Percentiles rank a stretch among this genome's conserved stretches.
Evolutionary conservation across 1,140 invertebrate species (phyloP).

Genomic region (Limonius californicus): DNA sequence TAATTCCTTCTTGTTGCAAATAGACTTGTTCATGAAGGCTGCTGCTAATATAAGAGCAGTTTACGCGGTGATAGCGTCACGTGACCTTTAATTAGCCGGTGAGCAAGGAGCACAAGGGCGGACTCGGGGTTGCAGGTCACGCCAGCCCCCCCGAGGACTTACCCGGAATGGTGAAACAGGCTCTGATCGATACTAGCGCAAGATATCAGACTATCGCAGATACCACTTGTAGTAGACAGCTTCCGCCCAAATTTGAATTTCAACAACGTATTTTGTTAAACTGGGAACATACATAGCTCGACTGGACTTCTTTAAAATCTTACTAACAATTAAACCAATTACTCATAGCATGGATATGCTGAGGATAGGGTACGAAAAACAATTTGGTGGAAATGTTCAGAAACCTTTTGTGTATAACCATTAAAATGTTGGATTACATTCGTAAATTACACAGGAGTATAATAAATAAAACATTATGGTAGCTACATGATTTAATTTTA

Average conservation of each 20-base stretch:
- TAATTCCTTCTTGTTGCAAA: constrained; percentile 15
- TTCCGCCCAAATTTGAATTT: background rate
- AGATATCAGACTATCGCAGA: constrained; percentile 8
- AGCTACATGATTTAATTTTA: too few relatives aligned
- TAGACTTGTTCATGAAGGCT: constrained; percentile 18
- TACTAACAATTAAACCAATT: too few relatives aligned
- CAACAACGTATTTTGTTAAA: background rate
- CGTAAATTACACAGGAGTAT: too few relatives aligned
- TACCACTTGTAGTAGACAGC: constrained; percentile 8
- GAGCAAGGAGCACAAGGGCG: constrained; percentile 30
- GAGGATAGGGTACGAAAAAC: too few relatives aligned
- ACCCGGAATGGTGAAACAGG: constrained; percentile 4
- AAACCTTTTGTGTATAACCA: too few relatives aligned
- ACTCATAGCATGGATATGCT: too few relatives aligned
- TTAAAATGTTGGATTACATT: too few relatives aligned
- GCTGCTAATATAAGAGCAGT: constrained; percentile 30
- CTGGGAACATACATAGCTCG: too few relatives aligned
- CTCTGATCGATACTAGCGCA: constrained; percentile 14
- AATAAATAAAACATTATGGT: too few relatives aligned
- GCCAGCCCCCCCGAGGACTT: constrained; percentile 24
- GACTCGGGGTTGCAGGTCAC: constrained; percentile 37
- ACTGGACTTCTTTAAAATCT: too few relatives aligned
- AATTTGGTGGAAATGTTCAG: too few relatives aligned
- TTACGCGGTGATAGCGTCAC: constrained; percentile 33
- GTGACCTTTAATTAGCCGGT: constrained; percentile 41